Evolutionary conservation across 2,113 vertebrate species (phyloP).

Genomic region (Pan troglodytes): NHGRI_mPanTro3-v2.1_pri NC_072419.2:58316501-58317000

Average conservation of each 20-base stretch:
- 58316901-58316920: not conserved
- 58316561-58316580: too few relatives aligned
- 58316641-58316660: too few relatives aligned
- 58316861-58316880: not conserved
- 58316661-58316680: too few relatives aligned
- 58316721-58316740: not conserved
- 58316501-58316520: too few relatives aligned
- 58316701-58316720: not conserved
- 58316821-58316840: too few relatives aligned
- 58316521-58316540: too few relatives aligned
- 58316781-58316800: not conserved
- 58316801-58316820: rapidly evolving
- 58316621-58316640: too few relatives aligned
- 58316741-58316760: not conserved
- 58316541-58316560: too few relatives aligned
- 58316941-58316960: not conserved
- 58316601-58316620: too few relatives aligned
- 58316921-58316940: not conserved
- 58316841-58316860: not conserved
- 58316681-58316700: too few relatives aligned
- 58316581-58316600: too few relatives aligned
- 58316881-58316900: not conserved
- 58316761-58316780: not conserved
- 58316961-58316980: not conserved
- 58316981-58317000: not conserved